Percentiles rank a stretch among this genome's conserved stretches.
These are phyloP conservation scores for Sesamia inferens DNA, from an alignment of 2,888 invertebrate genomes.

Conservation along the genomic window DNA sequence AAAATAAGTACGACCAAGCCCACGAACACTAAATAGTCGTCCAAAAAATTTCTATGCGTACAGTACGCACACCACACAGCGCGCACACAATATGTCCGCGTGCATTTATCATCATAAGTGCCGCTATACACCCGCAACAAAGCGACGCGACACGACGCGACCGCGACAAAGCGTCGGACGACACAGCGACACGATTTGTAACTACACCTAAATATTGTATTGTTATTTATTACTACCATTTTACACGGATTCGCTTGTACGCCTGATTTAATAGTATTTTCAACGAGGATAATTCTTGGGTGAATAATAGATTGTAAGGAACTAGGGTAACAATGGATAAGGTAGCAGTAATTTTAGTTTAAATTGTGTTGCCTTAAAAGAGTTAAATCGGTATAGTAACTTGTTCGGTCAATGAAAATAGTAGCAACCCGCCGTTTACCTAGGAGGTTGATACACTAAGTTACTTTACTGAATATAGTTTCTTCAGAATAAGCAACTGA, in stretches of 20 bases:
- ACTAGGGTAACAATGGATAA: constrained; percentile 57
- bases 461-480: no score
- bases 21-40: constrained; percentile 13
- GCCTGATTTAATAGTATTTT: constrained; percentile 69
- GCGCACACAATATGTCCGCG: constrained; percentile 70
- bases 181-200: constrained; percentile 67
- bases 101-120: constrained; percentile 88
- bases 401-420: constrained; percentile 24
- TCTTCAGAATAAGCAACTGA: no score
- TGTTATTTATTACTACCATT: constrained; percentile 68
- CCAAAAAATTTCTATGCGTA: constrained; percentile 64
- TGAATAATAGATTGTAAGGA: constrained; percentile 63
- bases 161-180: constrained; percentile 63
- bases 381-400: constrained; percentile 42
- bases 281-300: constrained; percentile 66
- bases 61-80: constrained; percentile 70
- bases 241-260: constrained; percentile 68
- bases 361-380: constrained; percentile 58
- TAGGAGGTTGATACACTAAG: neutral
- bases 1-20: constrained; percentile 3
- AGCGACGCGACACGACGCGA: constrained; percentile 64
- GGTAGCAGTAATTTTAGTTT: constrained; percentile 64
- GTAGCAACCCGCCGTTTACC: neutral
- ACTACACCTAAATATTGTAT: constrained; percentile 71
- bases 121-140: constrained; percentile 73